Percentiles rank a stretch among this genome's conserved stretches.
Conservation (phyloP, 2,113 vertebrate species). For the Puma concolor region DNA sequence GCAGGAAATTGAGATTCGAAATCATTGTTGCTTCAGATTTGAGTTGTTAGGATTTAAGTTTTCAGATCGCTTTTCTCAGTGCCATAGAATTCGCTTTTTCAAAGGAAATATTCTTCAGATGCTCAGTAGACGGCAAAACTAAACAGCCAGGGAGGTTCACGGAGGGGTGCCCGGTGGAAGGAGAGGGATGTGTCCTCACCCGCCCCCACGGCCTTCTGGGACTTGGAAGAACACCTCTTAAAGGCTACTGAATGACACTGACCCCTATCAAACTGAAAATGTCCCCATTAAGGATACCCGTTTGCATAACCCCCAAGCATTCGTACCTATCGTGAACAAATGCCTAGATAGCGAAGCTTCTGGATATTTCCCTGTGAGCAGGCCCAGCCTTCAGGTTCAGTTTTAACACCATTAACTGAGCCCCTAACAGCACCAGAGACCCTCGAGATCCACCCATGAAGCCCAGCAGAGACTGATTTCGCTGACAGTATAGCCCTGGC, state of each 20-base stretch:
- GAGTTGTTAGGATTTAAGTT: background rate
- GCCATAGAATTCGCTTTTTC: background rate
- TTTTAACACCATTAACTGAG: background rate
- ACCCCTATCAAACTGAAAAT: background rate
- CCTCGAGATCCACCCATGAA: background rate
- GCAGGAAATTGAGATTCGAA: background rate
- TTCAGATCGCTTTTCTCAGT: background rate
- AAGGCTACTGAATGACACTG: background rate
- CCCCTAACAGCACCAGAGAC: background rate
- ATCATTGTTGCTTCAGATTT: background rate
- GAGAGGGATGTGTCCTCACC: accelerated
- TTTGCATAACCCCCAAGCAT: background rate
- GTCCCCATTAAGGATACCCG: background rate
- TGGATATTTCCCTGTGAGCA: background rate
- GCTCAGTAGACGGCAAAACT: background rate
- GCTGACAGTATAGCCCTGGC: no score
- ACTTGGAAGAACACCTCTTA: background rate
- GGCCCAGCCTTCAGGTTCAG: background rate
- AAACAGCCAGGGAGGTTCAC: background rate
- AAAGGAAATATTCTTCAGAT: background rate
- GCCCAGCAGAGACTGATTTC: background rate
- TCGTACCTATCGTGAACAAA: background rate
- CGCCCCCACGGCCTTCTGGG: background rate
- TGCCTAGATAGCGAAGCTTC: background rate
- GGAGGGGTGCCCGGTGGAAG: accelerated